Evolutionary conservation across 2,797 vertebrate species (phyloP).

Genomic region (Nyctibius grandis): DNA sequence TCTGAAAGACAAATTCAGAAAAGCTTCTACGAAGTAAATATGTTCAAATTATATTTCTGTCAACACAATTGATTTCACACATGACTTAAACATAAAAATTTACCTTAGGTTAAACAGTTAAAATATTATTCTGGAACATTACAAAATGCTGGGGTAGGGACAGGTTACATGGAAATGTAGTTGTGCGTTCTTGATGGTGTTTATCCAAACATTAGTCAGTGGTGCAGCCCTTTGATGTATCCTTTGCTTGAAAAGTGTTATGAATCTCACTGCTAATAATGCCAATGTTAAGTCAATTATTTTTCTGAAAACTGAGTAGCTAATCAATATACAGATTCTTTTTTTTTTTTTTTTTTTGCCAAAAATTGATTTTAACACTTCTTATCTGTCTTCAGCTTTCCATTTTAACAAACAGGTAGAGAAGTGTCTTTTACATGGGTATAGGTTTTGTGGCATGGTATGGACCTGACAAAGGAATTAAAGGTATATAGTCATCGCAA

Average conservation of each 20-base stretch:
- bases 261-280: background rate
- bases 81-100: background rate
- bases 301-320: background rate
- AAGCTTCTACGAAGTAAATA: background rate
- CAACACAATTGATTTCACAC: background rate
- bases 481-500: background rate
- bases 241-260: background rate
- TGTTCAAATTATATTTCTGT: background rate
- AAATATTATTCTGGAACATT: background rate
- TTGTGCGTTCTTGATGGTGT: background rate
- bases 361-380: background rate
- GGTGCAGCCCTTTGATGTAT: background rate
- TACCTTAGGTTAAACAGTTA: background rate
- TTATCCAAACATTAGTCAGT: background rate
- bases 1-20: background rate
- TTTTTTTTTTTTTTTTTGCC: background rate
- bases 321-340: background rate
- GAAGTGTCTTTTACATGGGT: background rate
- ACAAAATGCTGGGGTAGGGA: background rate
- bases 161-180: background rate
- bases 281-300: background rate
- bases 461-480: background rate
- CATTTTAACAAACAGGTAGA: background rate
- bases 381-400: background rate
- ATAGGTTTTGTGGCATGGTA: background rate